Evolutionary conservation across 2,888 invertebrate genomes (phyloP).

Genomic region (Erebia ligea): DNA sequence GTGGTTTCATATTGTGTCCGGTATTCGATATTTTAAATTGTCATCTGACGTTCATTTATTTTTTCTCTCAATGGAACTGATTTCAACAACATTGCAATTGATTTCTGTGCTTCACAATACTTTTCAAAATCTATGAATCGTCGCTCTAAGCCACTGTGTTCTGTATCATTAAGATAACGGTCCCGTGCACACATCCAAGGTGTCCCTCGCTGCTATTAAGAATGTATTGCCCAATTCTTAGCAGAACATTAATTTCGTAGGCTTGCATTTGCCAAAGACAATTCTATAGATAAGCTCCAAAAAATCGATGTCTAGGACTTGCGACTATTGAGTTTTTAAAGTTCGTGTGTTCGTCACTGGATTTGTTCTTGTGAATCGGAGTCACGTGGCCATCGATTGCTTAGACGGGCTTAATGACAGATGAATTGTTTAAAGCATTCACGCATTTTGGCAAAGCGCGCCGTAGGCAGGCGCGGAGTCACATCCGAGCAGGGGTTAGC

Average conservation of each 20-base stretch:
- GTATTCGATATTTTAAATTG: too few relatives aligned
- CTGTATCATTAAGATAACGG: too few relatives aligned
- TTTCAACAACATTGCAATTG: too few relatives aligned
- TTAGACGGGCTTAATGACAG: slow-evolving; percentile 62
- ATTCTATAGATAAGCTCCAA: background rate
- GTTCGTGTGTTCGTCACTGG: background rate
- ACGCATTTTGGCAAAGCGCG: slow-evolving; percentile 73
- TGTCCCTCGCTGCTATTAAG: too few relatives aligned
- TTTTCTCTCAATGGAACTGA: too few relatives aligned
- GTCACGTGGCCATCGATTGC: slow-evolving; percentile 61
- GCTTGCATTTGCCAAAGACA: background rate
- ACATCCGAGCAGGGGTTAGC: slow-evolving; percentile 39
- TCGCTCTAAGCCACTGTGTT: too few relatives aligned
- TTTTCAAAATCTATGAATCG: too few relatives aligned
- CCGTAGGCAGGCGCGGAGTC: slow-evolving; percentile 62
- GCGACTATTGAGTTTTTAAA: slow-evolving; percentile 1
- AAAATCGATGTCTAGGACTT: background rate
- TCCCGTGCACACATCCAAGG: too few relatives aligned
- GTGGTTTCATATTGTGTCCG: too few relatives aligned
- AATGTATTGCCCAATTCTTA: too few relatives aligned
- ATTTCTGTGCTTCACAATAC: too few relatives aligned
- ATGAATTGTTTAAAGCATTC: slow-evolving; percentile 72
- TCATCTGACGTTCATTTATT: too few relatives aligned
- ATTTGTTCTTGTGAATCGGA: background rate
- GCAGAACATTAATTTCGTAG: background rate